Base-by-base conservation (phyloP, 2,888 invertebrate species). In the Ceraclea dissimilis region DNA sequence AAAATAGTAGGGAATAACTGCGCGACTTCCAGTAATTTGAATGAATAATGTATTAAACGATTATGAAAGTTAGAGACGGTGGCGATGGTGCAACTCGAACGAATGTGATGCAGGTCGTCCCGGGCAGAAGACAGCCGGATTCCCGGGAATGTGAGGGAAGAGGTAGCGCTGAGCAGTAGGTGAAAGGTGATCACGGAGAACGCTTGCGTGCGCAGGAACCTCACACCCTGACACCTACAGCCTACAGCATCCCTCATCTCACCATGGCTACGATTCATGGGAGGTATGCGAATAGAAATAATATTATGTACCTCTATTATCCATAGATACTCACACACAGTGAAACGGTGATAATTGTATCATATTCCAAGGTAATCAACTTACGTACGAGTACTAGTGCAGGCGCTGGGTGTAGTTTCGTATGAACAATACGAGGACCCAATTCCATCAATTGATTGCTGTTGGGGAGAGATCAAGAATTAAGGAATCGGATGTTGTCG, bases 101-200 rank as follows among this genome's bases (percentile, higher is more conserved):
- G 44, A 49, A 44, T 52, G 52, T 57, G 55, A 18, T 54, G 51
- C 55, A 49, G 53, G 53, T 64, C 62, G 65, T 39, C 39, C 39
- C 39, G 39, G 39, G 39, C 39, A 39, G 39, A 39, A 39, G 39
- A 39, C 39, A 39, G 39, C 39, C 2, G 5, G 61, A 59, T 63
- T 63, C 60, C 55, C 64, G 66, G 68, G 67, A 39, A 16, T 8
- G 39, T 26, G 39, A 39, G 39, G 67, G 64, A 56, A 63, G 58
- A 26, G 10, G 11, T n/a, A n/a, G n/a, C n/a, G n/a, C n/a, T n/a
- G n/a, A n/a, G n/a, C n/a, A n/a, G n/a, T n/a, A 21, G 26, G 22
- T 5, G 44, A 10, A 18, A 16, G 44, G 43, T 11, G 31, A 16
- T 18, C 17, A 19, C 39, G 43, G 17, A 39, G 50, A 22, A 34